A percentile compares a stretch with the other conserved stretches of the same genome.
These are phyloP conservation scores for Gryllus bimaculatus DNA, from an alignment of 1,140 invertebrate species.

Conservation along the genomic window DNA sequence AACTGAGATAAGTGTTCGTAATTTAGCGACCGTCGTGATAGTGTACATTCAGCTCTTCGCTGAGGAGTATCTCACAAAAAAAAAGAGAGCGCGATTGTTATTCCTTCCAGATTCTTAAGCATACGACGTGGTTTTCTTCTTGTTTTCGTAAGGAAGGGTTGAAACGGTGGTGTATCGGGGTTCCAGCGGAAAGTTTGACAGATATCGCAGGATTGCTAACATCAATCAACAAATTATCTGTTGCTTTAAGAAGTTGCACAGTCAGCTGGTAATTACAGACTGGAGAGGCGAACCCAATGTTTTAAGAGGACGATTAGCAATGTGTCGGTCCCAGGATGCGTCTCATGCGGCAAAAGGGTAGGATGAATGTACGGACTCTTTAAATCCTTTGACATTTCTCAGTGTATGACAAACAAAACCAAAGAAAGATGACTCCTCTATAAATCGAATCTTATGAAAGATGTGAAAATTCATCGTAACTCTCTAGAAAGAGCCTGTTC, in stretches of 20 bases:
- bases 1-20: neutral
- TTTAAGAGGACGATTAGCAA: neutral
- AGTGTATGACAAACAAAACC: no score
- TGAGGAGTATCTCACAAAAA: neutral
- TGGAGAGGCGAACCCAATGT: neutral
- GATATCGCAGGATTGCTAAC: neutral
- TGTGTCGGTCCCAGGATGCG: neutral
- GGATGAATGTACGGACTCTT: no score
- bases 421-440: no score
- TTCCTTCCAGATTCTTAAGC: neutral
- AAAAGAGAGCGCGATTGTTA: neutral
- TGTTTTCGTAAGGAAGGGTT: neutral
- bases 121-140: neutral
- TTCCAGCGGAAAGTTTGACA: neutral
- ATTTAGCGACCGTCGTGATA: neutral
- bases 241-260: neutral
- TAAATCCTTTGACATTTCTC: no score
- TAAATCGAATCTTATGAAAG: no score
- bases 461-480: no score
- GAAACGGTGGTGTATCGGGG: neutral
- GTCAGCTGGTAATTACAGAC: neutral
- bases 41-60: neutral
- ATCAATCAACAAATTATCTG: neutral
- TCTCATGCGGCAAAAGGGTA: neutral
- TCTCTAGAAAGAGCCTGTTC: no score